Evolutionary conservation across 2,797 vertebrate genomes (phyloP), one percentile per base, ranked within the genome.

Genomic region (Todus mexicanus): DNA sequence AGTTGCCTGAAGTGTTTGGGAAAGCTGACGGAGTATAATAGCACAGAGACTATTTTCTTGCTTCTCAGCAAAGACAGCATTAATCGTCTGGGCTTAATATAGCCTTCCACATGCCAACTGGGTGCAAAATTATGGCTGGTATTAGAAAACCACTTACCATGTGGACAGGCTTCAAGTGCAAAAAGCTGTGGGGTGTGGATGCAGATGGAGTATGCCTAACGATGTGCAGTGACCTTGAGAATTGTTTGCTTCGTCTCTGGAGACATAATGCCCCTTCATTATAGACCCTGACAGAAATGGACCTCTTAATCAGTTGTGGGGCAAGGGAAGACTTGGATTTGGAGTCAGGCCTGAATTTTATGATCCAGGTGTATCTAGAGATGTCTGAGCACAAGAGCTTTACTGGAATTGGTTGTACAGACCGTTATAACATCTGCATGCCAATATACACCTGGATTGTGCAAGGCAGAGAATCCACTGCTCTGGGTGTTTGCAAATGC

Each of bases 1-100:
- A 95, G 91, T 96, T 95, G 85, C 94, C 87, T 96, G 92, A 93
- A 96, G 95, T 96, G 95, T 94, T 95, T 95, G 89, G 87, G 91
- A 92, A 96, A 92, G 92, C 96, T 96, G 96, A 76, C 79, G 43
- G 92, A 90, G 73, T 94, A 88, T 93, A 94, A 94, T 96, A 93
- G 85, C 70, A 48, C 59, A 88, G 89, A 91, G 54, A 91, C 95
- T 93, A 81, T 96, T 94, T 96, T 94, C 96, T 96, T 95, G 43
- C 76, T 90, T 93, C 95, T 95, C 85, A 94, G 92, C 89, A 92
- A 96, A 95, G 89, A 84, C 66, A 78, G 82, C 95, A 96, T 94
- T 95, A 94, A 94, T 96, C 47, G 89, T 93, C 92, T 87, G 66
- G 84, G 94, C 91, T 96, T 96, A 95, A 96, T 96, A 96, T 96